Percentiles rank a stretch among this genome's conserved stretches.
Evolutionary conservation across 2,113 vertebrate genomes (phyloP).

Genomic region (Aphyosemion australe): DNA sequence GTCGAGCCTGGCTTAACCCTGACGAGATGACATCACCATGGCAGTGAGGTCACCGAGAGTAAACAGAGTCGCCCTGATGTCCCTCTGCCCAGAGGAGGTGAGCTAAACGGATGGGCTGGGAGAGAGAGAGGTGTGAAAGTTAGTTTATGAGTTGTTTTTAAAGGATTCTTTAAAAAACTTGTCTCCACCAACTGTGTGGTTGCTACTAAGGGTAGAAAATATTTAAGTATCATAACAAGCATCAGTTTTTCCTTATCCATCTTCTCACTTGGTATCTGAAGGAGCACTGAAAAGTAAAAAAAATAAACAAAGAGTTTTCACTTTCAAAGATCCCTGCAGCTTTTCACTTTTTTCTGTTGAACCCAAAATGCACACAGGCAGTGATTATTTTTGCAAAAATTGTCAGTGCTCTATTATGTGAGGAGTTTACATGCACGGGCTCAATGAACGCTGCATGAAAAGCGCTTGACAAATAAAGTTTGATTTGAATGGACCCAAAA

Average conservation of each 20-base stretch:
- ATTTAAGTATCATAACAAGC: constrained; percentile 8
- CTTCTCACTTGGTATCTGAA: constrained; percentile 21
- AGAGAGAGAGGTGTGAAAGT: constrained; percentile 9
- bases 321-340: too few species aligned
- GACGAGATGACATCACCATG: constrained; percentile 69
- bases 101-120: constrained; percentile 29
- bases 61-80: constrained; percentile 49
- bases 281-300: constrained; percentile 38
- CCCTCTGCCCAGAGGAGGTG: constrained; percentile 38
- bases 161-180: not conserved
- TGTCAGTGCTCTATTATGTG: too few species aligned
- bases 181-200: not conserved
- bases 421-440: too few species aligned
- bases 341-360: too few species aligned
- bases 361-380: too few species aligned
- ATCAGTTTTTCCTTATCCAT: constrained; percentile 37
- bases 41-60: constrained; percentile 13
- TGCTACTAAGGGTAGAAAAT: not conserved
- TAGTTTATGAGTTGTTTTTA: not conserved
- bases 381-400: too few species aligned
- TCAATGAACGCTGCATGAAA: too few species aligned
- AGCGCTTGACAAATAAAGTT: too few species aligned
- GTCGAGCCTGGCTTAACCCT: constrained; percentile 38
- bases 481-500: too few species aligned
- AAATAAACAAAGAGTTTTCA: not conserved